Percentiles rank a stretch among this genome's conserved stretches.
Evolutionary conservation across 2,113 vertebrate species (phyloP).

Genomic region (Coregonus clupeaformis): DNA sequence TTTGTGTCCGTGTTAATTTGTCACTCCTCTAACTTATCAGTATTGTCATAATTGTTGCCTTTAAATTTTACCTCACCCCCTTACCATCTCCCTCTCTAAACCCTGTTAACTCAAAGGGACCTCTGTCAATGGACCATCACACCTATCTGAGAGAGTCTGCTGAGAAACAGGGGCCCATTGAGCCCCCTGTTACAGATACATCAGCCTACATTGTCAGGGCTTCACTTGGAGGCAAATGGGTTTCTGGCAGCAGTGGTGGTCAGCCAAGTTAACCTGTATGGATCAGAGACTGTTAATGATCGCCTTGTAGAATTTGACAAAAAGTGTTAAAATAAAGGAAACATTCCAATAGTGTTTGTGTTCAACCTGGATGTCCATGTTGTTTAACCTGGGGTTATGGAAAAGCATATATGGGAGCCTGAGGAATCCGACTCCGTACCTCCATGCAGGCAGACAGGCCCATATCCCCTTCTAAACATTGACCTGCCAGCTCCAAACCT

Average conservation of each 20-base stretch:
- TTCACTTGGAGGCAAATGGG: background rate
- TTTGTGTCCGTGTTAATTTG: background rate
- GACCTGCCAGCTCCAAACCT: conserved; percentile 1
- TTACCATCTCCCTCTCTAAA: background rate
- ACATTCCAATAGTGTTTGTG: background rate
- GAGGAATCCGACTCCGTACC: background rate
- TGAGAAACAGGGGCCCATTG: background rate
- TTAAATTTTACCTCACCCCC: background rate
- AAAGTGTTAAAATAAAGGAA: too few species aligned
- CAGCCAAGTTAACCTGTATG: background rate
- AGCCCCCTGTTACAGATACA: too few species aligned
- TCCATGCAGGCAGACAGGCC: background rate
- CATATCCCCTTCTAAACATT: background rate
- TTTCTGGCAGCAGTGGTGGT: background rate
- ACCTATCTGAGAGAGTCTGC: background rate
- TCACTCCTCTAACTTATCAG: background rate
- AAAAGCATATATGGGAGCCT: background rate
- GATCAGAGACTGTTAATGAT: background rate
- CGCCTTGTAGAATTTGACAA: background rate
- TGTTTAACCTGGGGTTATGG: background rate
- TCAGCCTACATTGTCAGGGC: too few species aligned
- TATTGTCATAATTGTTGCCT: background rate
- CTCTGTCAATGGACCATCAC: background rate
- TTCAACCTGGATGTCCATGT: background rate
- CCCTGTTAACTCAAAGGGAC: background rate